A percentile compares a stretch with the other conserved stretches of the same genome.
Evolutionary conservation across 2,113 vertebrate genomes (phyloP).

Genomic region (Actinemys pallida): DNA sequence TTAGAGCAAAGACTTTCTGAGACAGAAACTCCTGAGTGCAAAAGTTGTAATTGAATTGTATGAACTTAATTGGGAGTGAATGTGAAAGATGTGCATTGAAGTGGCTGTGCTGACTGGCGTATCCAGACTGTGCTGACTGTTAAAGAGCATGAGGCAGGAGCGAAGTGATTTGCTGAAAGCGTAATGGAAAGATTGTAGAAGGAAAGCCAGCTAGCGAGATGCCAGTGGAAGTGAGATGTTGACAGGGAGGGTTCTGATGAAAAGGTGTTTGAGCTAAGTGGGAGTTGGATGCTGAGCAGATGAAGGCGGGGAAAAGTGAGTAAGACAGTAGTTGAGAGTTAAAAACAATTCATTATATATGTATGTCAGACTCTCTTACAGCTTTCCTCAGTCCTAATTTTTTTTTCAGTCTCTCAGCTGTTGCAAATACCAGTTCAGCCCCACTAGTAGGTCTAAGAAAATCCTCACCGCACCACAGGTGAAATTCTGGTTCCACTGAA

Average conservation of each 20-base stretch:
- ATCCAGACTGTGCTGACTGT: neutral
- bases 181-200: neutral
- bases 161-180: neutral
- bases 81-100: neutral
- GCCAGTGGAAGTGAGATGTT: neutral
- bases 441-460: neutral
- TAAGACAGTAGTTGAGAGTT: neutral
- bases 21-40: neutral
- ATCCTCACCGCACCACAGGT: neutral
- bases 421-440: neutral
- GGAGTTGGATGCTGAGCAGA: neutral
- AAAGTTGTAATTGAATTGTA: neutral
- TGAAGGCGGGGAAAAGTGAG: neutral
- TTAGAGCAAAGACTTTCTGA: neutral
- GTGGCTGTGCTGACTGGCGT: neutral
- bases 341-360: neutral
- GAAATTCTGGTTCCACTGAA: constrained; percentile 7
- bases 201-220: neutral
- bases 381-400: neutral
- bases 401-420: neutral
- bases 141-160: neutral
- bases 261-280: neutral
- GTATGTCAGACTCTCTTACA: neutral
- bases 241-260: neutral
- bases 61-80: neutral